phyloP scores from a whole-genome alignment of 2,888 invertebrate species.

The Stratiomys singularior region DNA sequence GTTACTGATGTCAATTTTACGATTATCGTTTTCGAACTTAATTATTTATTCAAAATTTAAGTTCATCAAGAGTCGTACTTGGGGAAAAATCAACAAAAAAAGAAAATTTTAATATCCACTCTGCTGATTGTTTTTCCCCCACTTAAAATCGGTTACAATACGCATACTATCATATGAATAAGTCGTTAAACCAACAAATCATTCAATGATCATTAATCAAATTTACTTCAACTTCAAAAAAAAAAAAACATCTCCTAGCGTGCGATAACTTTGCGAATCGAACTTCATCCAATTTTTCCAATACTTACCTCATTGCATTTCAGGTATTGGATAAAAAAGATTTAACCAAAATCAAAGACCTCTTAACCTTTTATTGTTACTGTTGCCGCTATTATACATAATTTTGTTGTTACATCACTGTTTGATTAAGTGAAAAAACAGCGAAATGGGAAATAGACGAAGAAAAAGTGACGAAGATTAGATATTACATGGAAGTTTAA shows the following conservation, averaged over 20 bases:
- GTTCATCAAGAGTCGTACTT: too few relatives aligned
- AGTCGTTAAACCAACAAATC: conserved; percentile 9
- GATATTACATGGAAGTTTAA: background rate
- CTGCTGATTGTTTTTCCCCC: too few relatives aligned
- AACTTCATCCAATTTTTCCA: background rate
- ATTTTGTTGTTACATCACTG: conserved; percentile 4
- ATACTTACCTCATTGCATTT: conserved; percentile 1
- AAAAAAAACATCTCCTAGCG: background rate
- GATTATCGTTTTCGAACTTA: too few relatives aligned
- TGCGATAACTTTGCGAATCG: background rate
- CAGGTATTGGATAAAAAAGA: background rate
- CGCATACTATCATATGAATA: background rate
- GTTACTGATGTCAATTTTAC: too few relatives aligned
- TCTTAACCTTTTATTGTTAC: conserved; percentile 22
- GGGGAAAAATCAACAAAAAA: too few relatives aligned
- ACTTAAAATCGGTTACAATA: background rate
- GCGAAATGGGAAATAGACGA: background rate
- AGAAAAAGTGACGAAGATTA: background rate
- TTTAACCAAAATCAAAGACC: conserved; percentile 11
- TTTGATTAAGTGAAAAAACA: background rate
- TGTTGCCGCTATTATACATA: background rate
- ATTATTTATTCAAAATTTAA: too few relatives aligned
- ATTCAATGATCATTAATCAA: conserved; percentile 16
- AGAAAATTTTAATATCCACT: too few relatives aligned
- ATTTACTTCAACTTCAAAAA: background rate